phyloP scores from a whole-genome alignment of 2,797 vertebrate genomes.

The Gambelia wislizenii region DNA sequence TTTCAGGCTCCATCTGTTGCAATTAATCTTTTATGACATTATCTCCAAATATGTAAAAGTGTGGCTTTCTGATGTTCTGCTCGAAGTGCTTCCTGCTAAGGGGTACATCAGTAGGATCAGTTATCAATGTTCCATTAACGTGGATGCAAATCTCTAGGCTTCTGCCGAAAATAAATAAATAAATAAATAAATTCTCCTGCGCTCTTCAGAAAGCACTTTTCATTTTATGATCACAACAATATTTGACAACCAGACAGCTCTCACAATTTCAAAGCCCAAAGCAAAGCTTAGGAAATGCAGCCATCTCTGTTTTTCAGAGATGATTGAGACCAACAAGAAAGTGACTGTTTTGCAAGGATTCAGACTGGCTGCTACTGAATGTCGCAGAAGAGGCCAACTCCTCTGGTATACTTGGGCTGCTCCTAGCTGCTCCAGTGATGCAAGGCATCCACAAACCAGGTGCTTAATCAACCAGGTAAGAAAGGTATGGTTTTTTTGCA shows the following conservation, averaged over 20 bases:
- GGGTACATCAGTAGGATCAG: not conserved
- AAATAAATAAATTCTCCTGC: not conserved
- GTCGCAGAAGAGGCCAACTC: constrained; percentile 29
- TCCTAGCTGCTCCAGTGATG: constrained; percentile 22
- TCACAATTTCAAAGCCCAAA: constrained; percentile 21
- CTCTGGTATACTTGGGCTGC: constrained; percentile 5
- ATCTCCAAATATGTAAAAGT: constrained; percentile 28
- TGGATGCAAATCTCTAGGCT: constrained; percentile 21
- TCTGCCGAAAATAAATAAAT: not conserved
- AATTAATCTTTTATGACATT: constrained; percentile 43
- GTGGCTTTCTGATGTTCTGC: not conserved
- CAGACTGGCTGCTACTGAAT: constrained; percentile 27
- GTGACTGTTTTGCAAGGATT: constrained; percentile 4
- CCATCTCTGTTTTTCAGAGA: constrained; percentile 21
- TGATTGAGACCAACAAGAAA: constrained; percentile 42
- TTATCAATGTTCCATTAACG: constrained; percentile 20
- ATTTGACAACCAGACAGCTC: constrained; percentile 45
- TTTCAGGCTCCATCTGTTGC: constrained; percentile 20
- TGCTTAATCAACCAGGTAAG: constrained; percentile 40
- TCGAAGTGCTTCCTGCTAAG: constrained; percentile 12
- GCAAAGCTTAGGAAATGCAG: constrained; percentile 36
- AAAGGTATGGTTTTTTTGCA: constrained; percentile 8
- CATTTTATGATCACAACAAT: constrained; percentile 43
- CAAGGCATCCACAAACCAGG: constrained; percentile 44
- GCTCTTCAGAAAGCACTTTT: constrained; percentile 22